These are phyloP conservation scores for Drosophila funebris DNA, from an alignment of 1,140 invertebrate species.

Conservation along the genomic window DNA sequence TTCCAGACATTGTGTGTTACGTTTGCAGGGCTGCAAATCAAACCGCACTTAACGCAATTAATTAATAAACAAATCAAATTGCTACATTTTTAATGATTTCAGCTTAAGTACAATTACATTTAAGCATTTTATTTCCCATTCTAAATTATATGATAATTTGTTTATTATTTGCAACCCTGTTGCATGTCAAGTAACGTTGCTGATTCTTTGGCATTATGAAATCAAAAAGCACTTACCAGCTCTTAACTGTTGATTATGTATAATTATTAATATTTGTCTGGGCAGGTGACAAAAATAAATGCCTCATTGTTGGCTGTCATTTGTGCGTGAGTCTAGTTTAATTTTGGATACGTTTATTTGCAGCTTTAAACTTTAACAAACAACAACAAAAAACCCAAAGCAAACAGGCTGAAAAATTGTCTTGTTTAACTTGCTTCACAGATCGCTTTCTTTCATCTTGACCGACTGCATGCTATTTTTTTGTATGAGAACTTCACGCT, in stretches of 20 bases:
- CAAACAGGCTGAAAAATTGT: slow-evolving; percentile 24
- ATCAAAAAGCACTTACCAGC: slow-evolving; percentile 48
- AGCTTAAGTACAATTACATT: neutral
- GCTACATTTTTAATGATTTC: too few species aligned
- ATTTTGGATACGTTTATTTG: slow-evolving; percentile 64
- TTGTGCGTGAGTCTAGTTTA: slow-evolving; percentile 57
- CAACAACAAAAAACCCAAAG: slow-evolving; percentile 43
- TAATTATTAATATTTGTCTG: slow-evolving; percentile 66
- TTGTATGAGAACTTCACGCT: slow-evolving; percentile 44
- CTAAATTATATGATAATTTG: neutral
- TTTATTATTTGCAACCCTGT: slow-evolving; percentile 10
- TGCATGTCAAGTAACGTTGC: slow-evolving; percentile 2
- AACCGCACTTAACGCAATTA: neutral
- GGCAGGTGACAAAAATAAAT: slow-evolving; percentile 79
- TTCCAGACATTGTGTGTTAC: slow-evolving; percentile 10
- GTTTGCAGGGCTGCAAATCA: slow-evolving; percentile 41
- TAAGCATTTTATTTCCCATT: neutral
- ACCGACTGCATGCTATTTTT: slow-evolving; percentile 35
- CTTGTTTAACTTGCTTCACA: slow-evolving; percentile 64
- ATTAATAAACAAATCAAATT: too few species aligned
- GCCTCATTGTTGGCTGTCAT: slow-evolving; percentile 50
- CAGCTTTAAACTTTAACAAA: slow-evolving; percentile 67
- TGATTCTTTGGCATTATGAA: slow-evolving; percentile 37
- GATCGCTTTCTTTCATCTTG: slow-evolving; percentile 72
- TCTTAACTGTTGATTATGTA: slow-evolving; percentile 54